A percentile compares a stretch with the other conserved stretches of the same genome.
These are phyloP conservation scores for Psammodynastes pulverulentus DNA, from an alignment of 2,113 vertebrate species.

Conservation along the genomic window DNA sequence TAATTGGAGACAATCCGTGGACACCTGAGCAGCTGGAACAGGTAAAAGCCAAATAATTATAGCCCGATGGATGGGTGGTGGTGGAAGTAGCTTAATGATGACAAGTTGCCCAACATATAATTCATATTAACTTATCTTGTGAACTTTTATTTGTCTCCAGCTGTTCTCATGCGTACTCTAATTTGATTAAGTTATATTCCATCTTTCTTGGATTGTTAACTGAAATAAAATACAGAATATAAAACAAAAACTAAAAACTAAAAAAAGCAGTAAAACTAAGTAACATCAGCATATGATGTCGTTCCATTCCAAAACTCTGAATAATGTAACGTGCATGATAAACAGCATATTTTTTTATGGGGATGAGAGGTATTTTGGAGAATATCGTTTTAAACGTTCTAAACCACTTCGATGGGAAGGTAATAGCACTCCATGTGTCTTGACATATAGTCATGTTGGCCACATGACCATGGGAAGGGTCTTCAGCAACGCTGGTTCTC, in stretches of 20 bases:
- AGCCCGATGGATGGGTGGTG: not conserved
- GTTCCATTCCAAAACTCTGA: not conserved
- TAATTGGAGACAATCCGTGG: constrained; percentile 95
- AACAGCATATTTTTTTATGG: not conserved
- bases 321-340: not conserved
- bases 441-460: too few relatives aligned
- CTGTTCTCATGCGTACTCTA: not conserved
- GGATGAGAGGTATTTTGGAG: not conserved
- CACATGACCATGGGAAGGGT: too few relatives aligned
- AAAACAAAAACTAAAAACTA: not conserved
- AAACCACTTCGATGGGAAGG: not conserved
- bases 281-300: not conserved
- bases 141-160: too few relatives aligned
- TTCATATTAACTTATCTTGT: not conserved
- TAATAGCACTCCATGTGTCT: not conserved
- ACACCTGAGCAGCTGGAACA: constrained; percentile 94
- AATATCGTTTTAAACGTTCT: not conserved
- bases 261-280: not conserved
- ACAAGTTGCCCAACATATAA: not conserved
- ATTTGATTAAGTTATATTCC: not conserved
- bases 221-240: not conserved
- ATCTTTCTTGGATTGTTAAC: not conserved
- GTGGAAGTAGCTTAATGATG: not conserved
- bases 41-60: constrained; percentile 67
- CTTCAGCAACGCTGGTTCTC: too few relatives aligned